Evolutionary conservation across 2,888 invertebrate genomes (phyloP), one percentile per base, ranked within the genome.

Genomic region (Diadegma fenestrale): DNA sequence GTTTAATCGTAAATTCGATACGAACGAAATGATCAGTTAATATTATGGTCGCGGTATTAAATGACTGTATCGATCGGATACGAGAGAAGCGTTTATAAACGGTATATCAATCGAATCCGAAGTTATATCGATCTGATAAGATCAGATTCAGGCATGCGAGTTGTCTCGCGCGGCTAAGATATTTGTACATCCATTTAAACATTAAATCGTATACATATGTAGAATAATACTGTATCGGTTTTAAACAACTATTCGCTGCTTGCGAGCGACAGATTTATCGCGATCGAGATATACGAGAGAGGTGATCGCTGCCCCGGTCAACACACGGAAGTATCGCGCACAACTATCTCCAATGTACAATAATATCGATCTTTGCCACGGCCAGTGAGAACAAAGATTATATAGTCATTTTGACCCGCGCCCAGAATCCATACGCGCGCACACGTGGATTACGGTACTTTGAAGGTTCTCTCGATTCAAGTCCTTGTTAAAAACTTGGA

Each of bases 71-170:
- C 4, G 58, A 58, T 58, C 26, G 54, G 22, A 54, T 22, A 54
- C 54, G 58, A 26, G 58, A 26, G 41, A 63, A 41, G 73, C n/a
- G 22, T 63, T 54, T 26, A 43, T 72, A 69, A 58, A 82, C 82
- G 82, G 51, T 82, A 78, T 82, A 83, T 83, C 83, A 79, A 79
- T 79, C 82, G 64, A 37, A 82, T 72, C 33, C 45, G 48, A 69
- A 69, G 61, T 51, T 82, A 75, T 83, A 83, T 79, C 78, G 78
- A 79, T 83, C 78, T 73, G 83, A 83, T 83, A 79, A 83, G 73
- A 83, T 83, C 79, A 51, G 73, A 83, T 79, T 79, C 73, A 51
- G 79, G 73, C 61, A 83, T 83, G 72, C 79, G 72, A 73, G 78
- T 75, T 79, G 68, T 83, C 83, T 63, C 73, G n/a, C n/a, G n/a